phyloP scores from a whole-genome alignment of 2,113 vertebrate genomes.

The Hippopotamus amphibius region DNA sequence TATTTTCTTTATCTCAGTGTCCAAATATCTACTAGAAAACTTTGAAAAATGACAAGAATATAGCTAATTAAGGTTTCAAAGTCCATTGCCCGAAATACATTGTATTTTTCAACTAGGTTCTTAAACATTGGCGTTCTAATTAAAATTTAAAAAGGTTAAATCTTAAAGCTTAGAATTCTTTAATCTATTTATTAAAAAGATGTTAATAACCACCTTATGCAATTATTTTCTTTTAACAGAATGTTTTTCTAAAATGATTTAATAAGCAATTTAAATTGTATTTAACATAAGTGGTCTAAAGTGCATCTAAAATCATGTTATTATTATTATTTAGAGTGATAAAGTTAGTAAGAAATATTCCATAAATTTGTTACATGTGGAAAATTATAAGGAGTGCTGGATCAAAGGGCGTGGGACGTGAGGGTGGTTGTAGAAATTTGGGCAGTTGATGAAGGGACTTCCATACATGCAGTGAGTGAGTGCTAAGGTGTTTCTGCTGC shows the following conservation, averaged over 20 bases:
- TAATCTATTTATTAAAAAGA: background rate
- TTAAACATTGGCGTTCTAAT: slow-evolving; percentile 17
- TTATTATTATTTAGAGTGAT: background rate
- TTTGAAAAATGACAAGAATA: background rate
- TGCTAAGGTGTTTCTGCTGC: background rate
- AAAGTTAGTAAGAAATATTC: background rate
- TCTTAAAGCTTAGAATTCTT: background rate
- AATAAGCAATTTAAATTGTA: background rate
- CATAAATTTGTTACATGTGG: background rate
- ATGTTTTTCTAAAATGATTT: slow-evolving; percentile 5
- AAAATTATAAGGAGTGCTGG: background rate
- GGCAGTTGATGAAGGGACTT: background rate
- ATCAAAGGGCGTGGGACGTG: background rate
- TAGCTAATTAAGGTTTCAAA: slow-evolving; percentile 8
- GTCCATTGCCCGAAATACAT: background rate
- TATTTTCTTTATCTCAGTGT: background rate
- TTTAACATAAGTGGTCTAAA: background rate
- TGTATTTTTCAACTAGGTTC: background rate
- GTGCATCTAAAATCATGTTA: background rate
- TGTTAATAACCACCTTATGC: background rate
- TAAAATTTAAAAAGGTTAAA: background rate
- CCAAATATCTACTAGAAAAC: background rate
- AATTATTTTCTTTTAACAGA: background rate
- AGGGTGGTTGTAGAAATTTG: background rate
- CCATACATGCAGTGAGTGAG: background rate